Base-by-base conservation (phyloP, 2,797 vertebrate genomes). In the Tragelaphus eurycerus region DNA sequence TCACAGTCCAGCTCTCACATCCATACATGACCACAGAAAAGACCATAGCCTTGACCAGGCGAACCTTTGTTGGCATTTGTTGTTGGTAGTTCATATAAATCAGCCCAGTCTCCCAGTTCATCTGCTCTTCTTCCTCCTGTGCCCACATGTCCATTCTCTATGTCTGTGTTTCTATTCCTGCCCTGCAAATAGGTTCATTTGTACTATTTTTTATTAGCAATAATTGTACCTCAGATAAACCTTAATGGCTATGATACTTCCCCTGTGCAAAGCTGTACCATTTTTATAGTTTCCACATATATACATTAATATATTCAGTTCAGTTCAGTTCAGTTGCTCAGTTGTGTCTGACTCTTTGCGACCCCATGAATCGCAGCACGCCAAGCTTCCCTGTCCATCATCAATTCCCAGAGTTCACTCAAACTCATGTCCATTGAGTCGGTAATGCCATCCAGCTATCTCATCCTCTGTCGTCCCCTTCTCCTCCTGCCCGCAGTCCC, bases 401-500 rank as follows among this genome's bases (percentile, higher is more conserved):
- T 12, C 59, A 60, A 60, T 27, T 60, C 59, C 59, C 0, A 1
- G 27, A 60, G 27, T 60, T 60, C 12, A 29, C 59, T 29, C 59
- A 60, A 7, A 60, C 27, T 60, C 27, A 29, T 1, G 2, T 29
- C 59, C 27, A 29, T 29, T 5, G 5, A 60, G 27, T 60, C 6
- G 0, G 2, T 60, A 27, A 29, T 60, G 1, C 13, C 59, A 60
- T 29, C 27, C 27, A 60, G 27, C 12, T 13, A 29, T 60, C 13
- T 60, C 59, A 14, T 29, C 27, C 59, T 29, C 25, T 29, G 59
- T 60, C 12, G 3, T 60, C 27, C 59, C 59, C 13, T 60, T 60
- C 27, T 7, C 59, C 2, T 60, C 6, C 27, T 0, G 0, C 27
- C 59, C 59, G 27, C 6, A 60, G 3, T 60, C 59, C 27, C 13